Evolutionary conservation across 2,797 vertebrate genomes (phyloP).

Genomic region (Phoebastria nigripes): DNA sequence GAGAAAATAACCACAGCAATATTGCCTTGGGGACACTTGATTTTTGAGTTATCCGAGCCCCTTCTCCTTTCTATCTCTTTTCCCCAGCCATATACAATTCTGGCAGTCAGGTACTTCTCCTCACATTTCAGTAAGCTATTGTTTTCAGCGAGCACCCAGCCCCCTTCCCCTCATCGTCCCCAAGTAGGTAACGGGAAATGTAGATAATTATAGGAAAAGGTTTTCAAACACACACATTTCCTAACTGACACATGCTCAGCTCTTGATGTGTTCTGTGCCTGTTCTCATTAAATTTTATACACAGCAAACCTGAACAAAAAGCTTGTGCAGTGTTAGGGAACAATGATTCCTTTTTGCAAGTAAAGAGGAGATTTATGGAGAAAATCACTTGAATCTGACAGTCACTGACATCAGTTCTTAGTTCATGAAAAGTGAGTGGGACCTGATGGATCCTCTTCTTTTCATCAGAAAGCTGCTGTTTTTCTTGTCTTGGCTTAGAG

Average conservation of each 20-base stretch:
- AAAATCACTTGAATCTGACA: slow-evolving; percentile 71
- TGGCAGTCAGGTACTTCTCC: not conserved
- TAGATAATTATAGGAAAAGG: slow-evolving; percentile 43
- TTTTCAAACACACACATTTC: slow-evolving; percentile 55
- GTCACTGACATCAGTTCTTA: slow-evolving; percentile 66
- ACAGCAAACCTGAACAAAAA: slow-evolving; percentile 64
- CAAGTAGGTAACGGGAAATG: not conserved
- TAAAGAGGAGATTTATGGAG: slow-evolving; percentile 65
- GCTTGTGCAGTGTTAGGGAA: slow-evolving; percentile 50
- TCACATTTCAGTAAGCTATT: not conserved
- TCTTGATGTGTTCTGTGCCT: slow-evolving; percentile 53
- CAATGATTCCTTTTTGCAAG: slow-evolving; percentile 65
- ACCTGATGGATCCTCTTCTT: slow-evolving; percentile 62
- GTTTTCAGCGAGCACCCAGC: not conserved
- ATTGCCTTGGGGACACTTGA: fast-evolving
- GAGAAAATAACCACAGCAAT: fast-evolving
- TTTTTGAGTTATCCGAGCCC: fast-evolving
- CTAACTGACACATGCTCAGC: slow-evolving; percentile 41
- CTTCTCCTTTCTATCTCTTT: not conserved
- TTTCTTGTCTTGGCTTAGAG: slow-evolving; percentile 52
- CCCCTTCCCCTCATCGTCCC: not conserved
- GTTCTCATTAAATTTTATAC: slow-evolving; percentile 72
- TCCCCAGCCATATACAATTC: too few relatives aligned
- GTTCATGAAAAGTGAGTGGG: slow-evolving; percentile 69
- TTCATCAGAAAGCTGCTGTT: slow-evolving; percentile 64